Evolutionary conservation across 2,888 invertebrate species (phyloP), one percentile per base, ranked within the genome.

Genomic region (Drosophila nigricruria): DNA sequence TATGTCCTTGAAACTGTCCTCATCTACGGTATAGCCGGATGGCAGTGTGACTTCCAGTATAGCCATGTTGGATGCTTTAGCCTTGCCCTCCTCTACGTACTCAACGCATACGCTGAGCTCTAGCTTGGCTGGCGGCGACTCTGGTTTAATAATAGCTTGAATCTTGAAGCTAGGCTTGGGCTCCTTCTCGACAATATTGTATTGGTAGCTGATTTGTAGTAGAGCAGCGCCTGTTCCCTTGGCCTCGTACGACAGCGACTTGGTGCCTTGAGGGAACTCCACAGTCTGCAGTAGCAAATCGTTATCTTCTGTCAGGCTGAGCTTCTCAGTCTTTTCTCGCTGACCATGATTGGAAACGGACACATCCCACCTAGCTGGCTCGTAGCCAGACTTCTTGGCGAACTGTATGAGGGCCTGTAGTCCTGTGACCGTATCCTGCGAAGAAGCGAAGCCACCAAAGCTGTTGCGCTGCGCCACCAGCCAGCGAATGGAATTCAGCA

Each of bases 41-140:
- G 98, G 98, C 70, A 98, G 94, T 66, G 95, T 95, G 0, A 98
- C 96, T 88, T 98, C 97, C 94, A 98, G 95, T 2, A 98, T 96
- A n/a, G 97, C 97, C 95, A 98, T 96, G 77, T 98, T 98, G 77
- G 96, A 95, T 30, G 95, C 94, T 82, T 95, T 94, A 0, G 80
- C 63, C 18, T 80, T 74, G 38, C 94, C 87, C 10, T 83, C 87
- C 25, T 90, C 92, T 6, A 85, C 77, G 25, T 94, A 97, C 95
- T 96, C 95, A 50, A 96, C 95, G 90, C 98, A 98, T 53, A 97
- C 95, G 12, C 96, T 96, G 36, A 98, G 94, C 90, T 97, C 96
- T 68, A 98, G 93, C 80, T 97, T 95, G 90, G 96, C 94, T 72
- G 96, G 96, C 0, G 97, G 96, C 74, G 96, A 96, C 8, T 87